Percentiles rank a stretch among this genome's conserved stretches.
phyloP scores from a whole-genome alignment of 2,888 invertebrate genomes.

The Sclerodermus sp. region DNA sequence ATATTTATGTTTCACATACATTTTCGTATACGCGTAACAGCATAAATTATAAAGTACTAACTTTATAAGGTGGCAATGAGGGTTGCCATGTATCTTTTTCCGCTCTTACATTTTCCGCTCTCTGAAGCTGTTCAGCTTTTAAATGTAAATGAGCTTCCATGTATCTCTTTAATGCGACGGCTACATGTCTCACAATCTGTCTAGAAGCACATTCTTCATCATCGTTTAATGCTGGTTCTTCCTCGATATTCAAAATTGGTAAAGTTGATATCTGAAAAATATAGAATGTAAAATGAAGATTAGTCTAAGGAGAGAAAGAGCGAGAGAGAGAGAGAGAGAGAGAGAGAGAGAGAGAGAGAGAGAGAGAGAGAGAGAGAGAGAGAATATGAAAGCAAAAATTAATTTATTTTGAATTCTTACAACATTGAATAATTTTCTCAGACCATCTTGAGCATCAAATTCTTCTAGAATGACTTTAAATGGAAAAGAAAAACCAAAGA shows the following conservation, averaged over 20 bases:
- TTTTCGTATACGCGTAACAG: background rate
- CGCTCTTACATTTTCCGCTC: slow-evolving; percentile 61
- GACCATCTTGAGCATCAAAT: slow-evolving; percentile 93
- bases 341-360: too few species aligned
- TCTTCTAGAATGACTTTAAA: slow-evolving; percentile 91
- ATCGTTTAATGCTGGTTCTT: slow-evolving; percentile 67
- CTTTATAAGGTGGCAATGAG: slow-evolving; percentile 59
- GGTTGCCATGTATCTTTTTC: slow-evolving; percentile 52
- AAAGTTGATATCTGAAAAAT: slow-evolving; percentile 74
- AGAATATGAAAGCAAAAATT: too few species aligned
- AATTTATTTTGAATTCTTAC: slow-evolving; percentile 63
- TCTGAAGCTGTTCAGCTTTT: slow-evolving; percentile 72
- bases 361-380: too few species aligned
- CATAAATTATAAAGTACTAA: slow-evolving; percentile 22
- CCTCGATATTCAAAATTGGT: slow-evolving; percentile 76
- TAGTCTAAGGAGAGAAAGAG: too few species aligned
- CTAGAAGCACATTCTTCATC: slow-evolving; percentile 89
- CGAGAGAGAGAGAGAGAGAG: too few species aligned
- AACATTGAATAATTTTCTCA: slow-evolving; percentile 92
- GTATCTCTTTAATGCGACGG: slow-evolving; percentile 85
- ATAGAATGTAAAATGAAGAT: too few species aligned
- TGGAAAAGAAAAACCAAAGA: slow-evolving; percentile 92
- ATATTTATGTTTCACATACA: background rate
- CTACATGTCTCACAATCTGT: slow-evolving; percentile 89
- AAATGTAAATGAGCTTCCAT: slow-evolving; percentile 86